phyloP scores from a whole-genome alignment of 2,113 vertebrate species.

The Microcebus murinus region DNA sequence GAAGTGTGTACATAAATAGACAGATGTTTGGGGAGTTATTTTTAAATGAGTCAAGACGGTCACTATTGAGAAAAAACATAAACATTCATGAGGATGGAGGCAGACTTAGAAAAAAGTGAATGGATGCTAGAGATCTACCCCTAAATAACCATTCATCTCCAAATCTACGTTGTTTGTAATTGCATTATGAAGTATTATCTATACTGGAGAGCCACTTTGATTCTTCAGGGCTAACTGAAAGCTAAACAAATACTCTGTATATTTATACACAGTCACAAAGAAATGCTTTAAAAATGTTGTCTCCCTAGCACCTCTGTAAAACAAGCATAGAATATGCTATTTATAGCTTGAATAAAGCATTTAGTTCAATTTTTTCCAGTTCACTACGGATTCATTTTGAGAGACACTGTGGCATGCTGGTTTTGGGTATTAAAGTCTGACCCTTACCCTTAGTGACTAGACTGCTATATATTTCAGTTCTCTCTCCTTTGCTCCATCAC shows the following conservation, averaged over 20 bases:
- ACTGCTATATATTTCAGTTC: slow-evolving; percentile 60
- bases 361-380: slow-evolving; percentile 77
- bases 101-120: neutral
- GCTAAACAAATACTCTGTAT: slow-evolving; percentile 48
- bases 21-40: neutral
- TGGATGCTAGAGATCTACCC: neutral
- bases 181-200: slow-evolving; percentile 39
- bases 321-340: slow-evolving; percentile 52
- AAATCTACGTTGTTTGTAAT: slow-evolving; percentile 32
- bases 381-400: slow-evolving; percentile 59
- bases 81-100: neutral
- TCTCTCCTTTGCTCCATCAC: neutral
- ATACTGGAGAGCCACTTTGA: slow-evolving; percentile 26
- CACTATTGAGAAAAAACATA: neutral
- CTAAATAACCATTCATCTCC: neutral
- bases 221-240: slow-evolving; percentile 22
- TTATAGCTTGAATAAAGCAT: slow-evolving; percentile 77
- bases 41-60: slow-evolving; percentile 38
- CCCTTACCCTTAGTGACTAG: neutral
- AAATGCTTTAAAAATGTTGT: slow-evolving; percentile 51
- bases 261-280: slow-evolving; percentile 63
- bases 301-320: slow-evolving; percentile 41
- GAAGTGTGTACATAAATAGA: neutral
- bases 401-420: neutral
- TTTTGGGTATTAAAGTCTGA: slow-evolving; percentile 60